Base-by-base conservation (phyloP, 1,140 invertebrate species). In the Drosophila yakuba region DNA sequence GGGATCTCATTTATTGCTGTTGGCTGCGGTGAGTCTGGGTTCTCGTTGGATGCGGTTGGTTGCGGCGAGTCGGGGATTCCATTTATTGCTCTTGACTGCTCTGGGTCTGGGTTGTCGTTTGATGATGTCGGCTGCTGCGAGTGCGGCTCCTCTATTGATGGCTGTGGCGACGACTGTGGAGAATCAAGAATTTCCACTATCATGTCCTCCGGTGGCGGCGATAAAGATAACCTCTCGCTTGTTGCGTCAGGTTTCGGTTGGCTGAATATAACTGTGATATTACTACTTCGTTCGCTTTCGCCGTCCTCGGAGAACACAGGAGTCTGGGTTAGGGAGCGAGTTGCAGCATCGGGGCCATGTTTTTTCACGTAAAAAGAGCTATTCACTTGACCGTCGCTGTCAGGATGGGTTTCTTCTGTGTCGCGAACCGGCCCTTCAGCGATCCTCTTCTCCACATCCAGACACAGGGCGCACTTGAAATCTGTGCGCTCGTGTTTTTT, bases 401-500 rank as follows among this genome's bases (percentile, higher is more conserved):
- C 50, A 8, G 10, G 32, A 6, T n/a, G 39, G 1, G 20, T 28
- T 1, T 48, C 25, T 6, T 43, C 20, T 3, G n/a, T 4, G 35
- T 32, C 10, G 50, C 77, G 12, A 15, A 2, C 23, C 69, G 78
- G 32, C 3, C 28, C 2, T 1, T 52, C 5, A 0, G 50, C 15
- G 2, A 52, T 17, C 10, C n/a, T 52, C 2, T 0, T 11, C n/a
- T 52, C 50, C 4, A 78, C 47, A 2, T 62, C 38, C 4, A 15
- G 20, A 20, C 80, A 83, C 2, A 32, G 17, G 1, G 12, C 11
- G 43, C 80, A 83, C 15, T 80, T 83, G 7, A 63, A 83, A 3
- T 63, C 47, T 1, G 23, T 50, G 1, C 12, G 35, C 2, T 47
- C 41, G 32, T 10, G 7, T 12, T 11, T 5, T 11, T 11, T 52